A percentile compares a stretch with the other conserved stretches of the same genome.
Conservation (phyloP, 2,113 vertebrate genomes). For the Pluvialis apricaria region DNA sequence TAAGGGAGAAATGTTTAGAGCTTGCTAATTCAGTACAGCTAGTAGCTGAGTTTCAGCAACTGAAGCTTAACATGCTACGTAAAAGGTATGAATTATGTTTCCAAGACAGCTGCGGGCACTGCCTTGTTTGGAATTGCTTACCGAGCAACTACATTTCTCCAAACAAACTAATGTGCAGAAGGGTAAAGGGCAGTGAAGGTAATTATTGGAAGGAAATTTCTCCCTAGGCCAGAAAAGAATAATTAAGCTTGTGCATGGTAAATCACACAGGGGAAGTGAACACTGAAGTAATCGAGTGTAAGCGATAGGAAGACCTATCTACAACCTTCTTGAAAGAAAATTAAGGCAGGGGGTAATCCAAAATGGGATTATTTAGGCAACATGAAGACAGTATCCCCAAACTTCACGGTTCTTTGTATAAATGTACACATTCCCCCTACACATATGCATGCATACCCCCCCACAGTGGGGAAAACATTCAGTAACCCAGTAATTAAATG, state of each 20-base stretch:
- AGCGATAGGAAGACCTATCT: constrained; percentile 49
- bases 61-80: constrained; percentile 22
- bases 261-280: constrained; percentile 64
- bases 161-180: constrained; percentile 71
- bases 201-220: constrained; percentile 79
- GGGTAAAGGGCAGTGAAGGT: constrained; percentile 74
- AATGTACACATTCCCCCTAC: not conserved
- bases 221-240: constrained; percentile 69
- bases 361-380: constrained; percentile 49
- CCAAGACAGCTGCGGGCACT: constrained; percentile 66
- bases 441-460: not conserved
- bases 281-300: constrained; percentile 55
- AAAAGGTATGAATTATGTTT: constrained; percentile 64
- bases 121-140: constrained; percentile 66
- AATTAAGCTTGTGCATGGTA: constrained; percentile 68
- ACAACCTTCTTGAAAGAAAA: constrained; percentile 52
- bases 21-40: not conserved
- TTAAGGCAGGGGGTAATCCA: constrained; percentile 39
- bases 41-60: not conserved
- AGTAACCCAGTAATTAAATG: constrained; percentile 62
- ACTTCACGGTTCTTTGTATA: constrained; percentile 24
- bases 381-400: constrained; percentile 34
- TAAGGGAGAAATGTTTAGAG: not conserved
- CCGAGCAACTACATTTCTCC: constrained; percentile 65
- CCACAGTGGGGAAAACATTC: constrained; percentile 12